phyloP scores from a whole-genome alignment of 1,140 invertebrate species.

The Aporrectodea caliginosa region DNA sequence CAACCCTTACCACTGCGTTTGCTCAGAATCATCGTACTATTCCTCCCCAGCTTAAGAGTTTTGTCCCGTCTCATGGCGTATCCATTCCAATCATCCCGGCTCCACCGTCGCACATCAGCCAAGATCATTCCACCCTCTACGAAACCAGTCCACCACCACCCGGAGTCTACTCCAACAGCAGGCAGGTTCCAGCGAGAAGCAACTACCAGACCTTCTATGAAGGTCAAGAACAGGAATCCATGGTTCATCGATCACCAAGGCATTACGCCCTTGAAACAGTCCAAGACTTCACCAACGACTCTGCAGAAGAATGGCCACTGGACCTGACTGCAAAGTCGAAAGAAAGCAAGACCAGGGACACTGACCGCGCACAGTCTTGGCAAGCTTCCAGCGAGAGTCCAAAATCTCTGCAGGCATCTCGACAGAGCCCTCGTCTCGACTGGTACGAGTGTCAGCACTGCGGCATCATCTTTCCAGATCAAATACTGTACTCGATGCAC shows the following conservation, averaged over 20 bases:
- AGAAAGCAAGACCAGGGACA: neutral
- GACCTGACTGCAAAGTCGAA: neutral
- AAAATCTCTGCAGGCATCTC: neutral
- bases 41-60: too few species aligned
- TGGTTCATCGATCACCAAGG: neutral
- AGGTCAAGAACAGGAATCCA: neutral
- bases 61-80: neutral
- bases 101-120: neutral
- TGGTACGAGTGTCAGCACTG: constrained; percentile 76
- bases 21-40: too few species aligned
- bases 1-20: too few species aligned
- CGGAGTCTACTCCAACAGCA: neutral
- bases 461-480: constrained; percentile 80
- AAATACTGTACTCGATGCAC: constrained; percentile 87
- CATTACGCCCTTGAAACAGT: neutral
- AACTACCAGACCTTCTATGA: neutral
- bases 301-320: neutral
- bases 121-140: neutral
- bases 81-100: neutral
- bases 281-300: neutral
- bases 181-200: neutral
- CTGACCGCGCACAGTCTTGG: neutral
- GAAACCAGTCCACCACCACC: neutral
- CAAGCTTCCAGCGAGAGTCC: neutral
- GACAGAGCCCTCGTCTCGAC: constrained; percentile 21